phyloP scores from a whole-genome alignment of 2,113 vertebrate genomes.

The Manacus vitellinus region DNA sequence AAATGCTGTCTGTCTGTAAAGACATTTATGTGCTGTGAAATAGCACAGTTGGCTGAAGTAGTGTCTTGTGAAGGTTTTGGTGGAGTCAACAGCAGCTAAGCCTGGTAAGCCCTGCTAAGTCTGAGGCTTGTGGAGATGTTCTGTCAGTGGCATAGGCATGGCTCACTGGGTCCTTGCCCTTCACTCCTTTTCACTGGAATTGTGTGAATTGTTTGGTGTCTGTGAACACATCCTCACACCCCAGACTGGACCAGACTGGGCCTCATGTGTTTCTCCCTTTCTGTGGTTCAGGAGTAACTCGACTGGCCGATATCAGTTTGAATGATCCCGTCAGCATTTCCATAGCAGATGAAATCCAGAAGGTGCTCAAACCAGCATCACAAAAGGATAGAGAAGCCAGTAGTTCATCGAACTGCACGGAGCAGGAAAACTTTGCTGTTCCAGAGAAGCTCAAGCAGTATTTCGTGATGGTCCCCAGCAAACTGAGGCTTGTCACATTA shows the following conservation, averaged over 20 bases:
- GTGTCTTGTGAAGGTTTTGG: not conserved
- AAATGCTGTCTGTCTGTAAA: not conserved
- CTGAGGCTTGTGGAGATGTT: not conserved
- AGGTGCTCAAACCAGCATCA: not conserved
- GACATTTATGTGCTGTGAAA: not conserved
- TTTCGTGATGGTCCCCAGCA: slow-evolving; percentile 89
- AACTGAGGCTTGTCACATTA: slow-evolving; percentile 89
- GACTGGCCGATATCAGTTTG: slow-evolving; percentile 86
- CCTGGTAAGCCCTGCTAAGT: not conserved
- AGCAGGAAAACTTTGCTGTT: slow-evolving; percentile 80
- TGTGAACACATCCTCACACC: not conserved
- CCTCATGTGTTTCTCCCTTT: not conserved
- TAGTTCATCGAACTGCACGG: not conserved
- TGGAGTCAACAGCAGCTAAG: not conserved
- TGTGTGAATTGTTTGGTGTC: fast-evolving
- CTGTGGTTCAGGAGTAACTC: slow-evolving; percentile 78
- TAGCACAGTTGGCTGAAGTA: not conserved
- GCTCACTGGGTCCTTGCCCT: not conserved
- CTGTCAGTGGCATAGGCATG: not conserved
- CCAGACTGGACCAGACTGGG: not conserved
- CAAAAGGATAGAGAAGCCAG: not conserved
- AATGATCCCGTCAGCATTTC: slow-evolving; percentile 82
- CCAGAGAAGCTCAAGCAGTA: slow-evolving; percentile 86
- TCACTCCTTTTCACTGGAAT: not conserved
- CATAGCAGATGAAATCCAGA: slow-evolving; percentile 67